A percentile compares a stretch with the other conserved stretches of the same genome.
phyloP scores from a whole-genome alignment of 2,113 vertebrate species.

The Gasterosteus nipponicus region DNA sequence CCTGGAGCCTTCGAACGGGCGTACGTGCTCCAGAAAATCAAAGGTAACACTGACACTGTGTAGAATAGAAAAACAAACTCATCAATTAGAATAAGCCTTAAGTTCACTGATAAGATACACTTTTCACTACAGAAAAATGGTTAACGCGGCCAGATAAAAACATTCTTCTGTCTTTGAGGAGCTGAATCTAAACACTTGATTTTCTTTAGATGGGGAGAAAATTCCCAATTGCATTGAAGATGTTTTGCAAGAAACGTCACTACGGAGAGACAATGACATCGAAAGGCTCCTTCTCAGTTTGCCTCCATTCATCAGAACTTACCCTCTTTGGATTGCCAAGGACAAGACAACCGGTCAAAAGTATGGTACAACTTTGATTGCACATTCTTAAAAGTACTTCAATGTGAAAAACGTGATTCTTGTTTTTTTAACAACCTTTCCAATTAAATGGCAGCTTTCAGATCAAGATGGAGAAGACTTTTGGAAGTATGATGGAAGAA shows the following conservation, averaged over 20 bases:
- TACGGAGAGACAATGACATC: slow-evolving; percentile 55
- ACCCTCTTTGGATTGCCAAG: slow-evolving; percentile 44
- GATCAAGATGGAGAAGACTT: slow-evolving; percentile 43
- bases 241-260: slow-evolving; percentile 39
- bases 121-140: neutral
- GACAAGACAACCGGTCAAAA: slow-evolving; percentile 22
- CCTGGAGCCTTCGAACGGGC: slow-evolving; percentile 57
- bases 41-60: slow-evolving; percentile 33
- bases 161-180: too few species aligned
- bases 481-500: slow-evolving; percentile 54
- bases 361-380: slow-evolving; percentile 36
- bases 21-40: slow-evolving; percentile 60
- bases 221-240: slow-evolving; percentile 68
- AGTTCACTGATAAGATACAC: too few species aligned
- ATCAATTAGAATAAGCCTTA: neutral
- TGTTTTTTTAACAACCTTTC: neutral
- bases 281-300: slow-evolving; percentile 72
- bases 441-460: slow-evolving; percentile 50
- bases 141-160: too few species aligned
- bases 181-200: neutral
- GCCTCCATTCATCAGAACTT: slow-evolving; percentile 46
- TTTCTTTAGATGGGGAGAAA: slow-evolving; percentile 59
- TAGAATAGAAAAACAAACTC: neutral
- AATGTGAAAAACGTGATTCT: neutral
- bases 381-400: neutral